Percentiles rank a stretch among this genome's conserved stretches.
These are phyloP conservation scores for Hexactinellida sp. DNA, from an alignment of 37 sponge, comb jelly and placozoan genomes.

Conservation along the genomic window DNA sequence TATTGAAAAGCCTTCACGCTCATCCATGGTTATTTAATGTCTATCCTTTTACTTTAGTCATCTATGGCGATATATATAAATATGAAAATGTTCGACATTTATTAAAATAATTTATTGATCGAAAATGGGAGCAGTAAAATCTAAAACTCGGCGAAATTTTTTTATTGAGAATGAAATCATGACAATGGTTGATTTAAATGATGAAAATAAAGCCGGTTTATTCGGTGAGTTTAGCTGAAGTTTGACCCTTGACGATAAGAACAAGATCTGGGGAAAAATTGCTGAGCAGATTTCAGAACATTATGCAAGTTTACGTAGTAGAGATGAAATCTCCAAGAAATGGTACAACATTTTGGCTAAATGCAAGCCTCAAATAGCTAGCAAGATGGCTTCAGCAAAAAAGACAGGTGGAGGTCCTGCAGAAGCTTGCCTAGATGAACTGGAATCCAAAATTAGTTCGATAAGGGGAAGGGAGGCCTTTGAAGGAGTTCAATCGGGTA, in stretches of 20 bases:
- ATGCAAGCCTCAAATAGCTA: not conserved
- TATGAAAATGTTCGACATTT: no score
- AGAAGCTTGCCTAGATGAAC: slow-evolving; percentile 3
- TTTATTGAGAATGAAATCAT: not conserved
- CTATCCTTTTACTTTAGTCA: no score
- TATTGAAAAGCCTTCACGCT: no score
- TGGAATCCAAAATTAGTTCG: not conserved
- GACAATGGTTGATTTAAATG: not conserved
- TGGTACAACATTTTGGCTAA: not conserved
- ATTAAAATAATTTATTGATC: no score
- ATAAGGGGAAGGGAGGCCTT: not conserved
- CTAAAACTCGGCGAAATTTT: no score
- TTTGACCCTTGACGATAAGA: not conserved
- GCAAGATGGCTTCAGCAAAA: not conserved
- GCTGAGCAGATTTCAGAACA: not conserved
- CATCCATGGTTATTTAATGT: no score
- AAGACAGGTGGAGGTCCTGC: not conserved
- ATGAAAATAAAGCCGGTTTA: not conserved
- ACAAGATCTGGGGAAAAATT: not conserved
- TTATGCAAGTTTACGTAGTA: not conserved
- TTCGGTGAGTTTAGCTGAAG: not conserved
- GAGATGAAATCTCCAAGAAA: not conserved
- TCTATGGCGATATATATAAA: no score
- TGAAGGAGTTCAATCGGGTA: not conserved
- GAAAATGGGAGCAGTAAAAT: no score